These are phyloP conservation scores for Drosophila setifemur DNA, from an alignment of 1,140 invertebrate genomes.

Conservation along the genomic window DNA sequence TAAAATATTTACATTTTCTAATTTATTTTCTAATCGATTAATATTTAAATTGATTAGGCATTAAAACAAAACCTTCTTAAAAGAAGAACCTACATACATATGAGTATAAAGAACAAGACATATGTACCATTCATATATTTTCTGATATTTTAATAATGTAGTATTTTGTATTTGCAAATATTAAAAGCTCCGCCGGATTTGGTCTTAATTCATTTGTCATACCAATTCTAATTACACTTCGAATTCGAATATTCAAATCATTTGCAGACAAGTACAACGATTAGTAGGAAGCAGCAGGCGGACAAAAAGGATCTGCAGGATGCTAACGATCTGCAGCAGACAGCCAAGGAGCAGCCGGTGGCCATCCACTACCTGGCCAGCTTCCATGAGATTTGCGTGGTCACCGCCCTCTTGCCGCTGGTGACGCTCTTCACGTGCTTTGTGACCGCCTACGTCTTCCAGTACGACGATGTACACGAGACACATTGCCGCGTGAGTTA, in stretches of 20 bases:
- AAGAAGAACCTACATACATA: too few species aligned
- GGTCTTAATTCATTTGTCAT: too few species aligned
- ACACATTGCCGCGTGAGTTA: slow-evolving; percentile 93
- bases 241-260: neutral
- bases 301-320: neutral
- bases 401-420: slow-evolving; percentile 91
- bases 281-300: slow-evolving; percentile 33
- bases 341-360: slow-evolving; percentile 27
- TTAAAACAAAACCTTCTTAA: too few species aligned
- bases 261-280: slow-evolving; percentile 44
- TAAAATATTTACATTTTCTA: too few species aligned
- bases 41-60: too few species aligned
- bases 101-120: too few species aligned
- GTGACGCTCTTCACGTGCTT: slow-evolving; percentile 92
- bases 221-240: too few species aligned
- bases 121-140: too few species aligned
- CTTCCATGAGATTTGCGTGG: slow-evolving; percentile 88
- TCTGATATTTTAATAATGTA: too few species aligned
- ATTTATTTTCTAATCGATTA: too few species aligned
- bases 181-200: too few species aligned
- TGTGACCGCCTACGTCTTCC: slow-evolving; percentile 92
- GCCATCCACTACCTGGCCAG: slow-evolving; percentile 76
- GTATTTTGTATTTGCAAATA: too few species aligned
- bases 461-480: slow-evolving; percentile 95
- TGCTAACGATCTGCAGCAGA: neutral